Evolutionary conservation across 2,888 invertebrate genomes (phyloP).

Genomic region (Norana najaformis): DNA sequence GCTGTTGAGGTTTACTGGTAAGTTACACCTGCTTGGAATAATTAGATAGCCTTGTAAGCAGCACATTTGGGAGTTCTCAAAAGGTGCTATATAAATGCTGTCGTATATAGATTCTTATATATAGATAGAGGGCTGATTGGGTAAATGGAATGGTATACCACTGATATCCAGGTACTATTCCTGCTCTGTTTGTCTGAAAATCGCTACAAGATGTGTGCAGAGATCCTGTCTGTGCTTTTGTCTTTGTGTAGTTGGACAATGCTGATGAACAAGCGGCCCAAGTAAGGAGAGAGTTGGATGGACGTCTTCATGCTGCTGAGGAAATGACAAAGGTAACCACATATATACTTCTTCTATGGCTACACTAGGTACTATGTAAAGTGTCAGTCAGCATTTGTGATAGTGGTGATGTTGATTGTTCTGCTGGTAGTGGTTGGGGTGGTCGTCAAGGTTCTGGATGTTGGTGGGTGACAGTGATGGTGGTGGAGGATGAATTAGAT

Average conservation of each 20-base stretch:
- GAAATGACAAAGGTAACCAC: constrained; percentile 88
- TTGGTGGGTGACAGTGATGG: background rate
- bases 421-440: background rate
- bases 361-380: background rate
- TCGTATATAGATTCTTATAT: too few species aligned
- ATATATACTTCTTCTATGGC: background rate
- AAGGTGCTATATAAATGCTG: too few species aligned
- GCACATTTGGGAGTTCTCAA: too few species aligned
- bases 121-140: too few species aligned
- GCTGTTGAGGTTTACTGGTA: too few species aligned
- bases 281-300: constrained; percentile 95
- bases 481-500: too few species aligned
- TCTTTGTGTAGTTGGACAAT: constrained; percentile 83
- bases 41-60: too few species aligned
- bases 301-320: constrained; percentile 91
- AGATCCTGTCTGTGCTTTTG: background rate
- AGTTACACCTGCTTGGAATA: too few species aligned
- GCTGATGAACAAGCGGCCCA: constrained; percentile 99
- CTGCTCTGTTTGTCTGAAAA: background rate
- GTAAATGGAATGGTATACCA: too few species aligned
- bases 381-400: background rate
- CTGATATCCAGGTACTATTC: background rate
- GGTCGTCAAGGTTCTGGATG: too few species aligned
- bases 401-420: background rate
- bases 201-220: too few species aligned